These are phyloP conservation scores for Tokudaia muenninki DNA, from an alignment of 2,797 vertebrate species.

Conservation along the genomic window DNA sequence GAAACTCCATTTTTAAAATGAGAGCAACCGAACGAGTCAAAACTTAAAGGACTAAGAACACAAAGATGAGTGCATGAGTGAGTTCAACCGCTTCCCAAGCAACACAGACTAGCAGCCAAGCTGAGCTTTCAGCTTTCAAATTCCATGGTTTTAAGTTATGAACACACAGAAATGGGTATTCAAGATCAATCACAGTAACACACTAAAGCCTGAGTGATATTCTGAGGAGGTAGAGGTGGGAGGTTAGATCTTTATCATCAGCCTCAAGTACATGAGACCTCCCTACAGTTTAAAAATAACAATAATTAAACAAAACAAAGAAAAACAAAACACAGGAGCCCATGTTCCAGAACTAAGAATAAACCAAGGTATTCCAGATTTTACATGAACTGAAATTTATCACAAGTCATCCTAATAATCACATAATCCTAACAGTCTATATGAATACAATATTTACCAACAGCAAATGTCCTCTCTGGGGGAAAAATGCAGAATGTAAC, in stretches of 20 bases:
- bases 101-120: not conserved
- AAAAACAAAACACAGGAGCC: not conserved
- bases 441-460: not conserved
- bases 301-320: too few relatives aligned
- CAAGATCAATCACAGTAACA: too few relatives aligned
- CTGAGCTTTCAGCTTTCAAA: not conserved
- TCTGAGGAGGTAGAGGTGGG: too few relatives aligned
- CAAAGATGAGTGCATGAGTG: not conserved
- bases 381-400: not conserved
- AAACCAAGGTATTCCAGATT: conserved; percentile 12
- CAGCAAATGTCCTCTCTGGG: not conserved
- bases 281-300: too few relatives aligned
- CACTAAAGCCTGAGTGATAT: too few relatives aligned
- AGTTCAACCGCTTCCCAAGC: not conserved
- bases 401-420: not conserved
- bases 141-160: not conserved
- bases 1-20: conserved; percentile 34
- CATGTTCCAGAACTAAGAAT: not conserved
- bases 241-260: too few relatives aligned
- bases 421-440: conserved; percentile 16
- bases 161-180: conserved; percentile 20
- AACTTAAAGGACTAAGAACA: not conserved
- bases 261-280: too few relatives aligned
- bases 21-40: not conserved
- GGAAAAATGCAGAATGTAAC: conserved; percentile 25